Base-by-base conservation (phyloP, 2,888 invertebrate genomes). In the Cryptosula pallasiana region DNA sequence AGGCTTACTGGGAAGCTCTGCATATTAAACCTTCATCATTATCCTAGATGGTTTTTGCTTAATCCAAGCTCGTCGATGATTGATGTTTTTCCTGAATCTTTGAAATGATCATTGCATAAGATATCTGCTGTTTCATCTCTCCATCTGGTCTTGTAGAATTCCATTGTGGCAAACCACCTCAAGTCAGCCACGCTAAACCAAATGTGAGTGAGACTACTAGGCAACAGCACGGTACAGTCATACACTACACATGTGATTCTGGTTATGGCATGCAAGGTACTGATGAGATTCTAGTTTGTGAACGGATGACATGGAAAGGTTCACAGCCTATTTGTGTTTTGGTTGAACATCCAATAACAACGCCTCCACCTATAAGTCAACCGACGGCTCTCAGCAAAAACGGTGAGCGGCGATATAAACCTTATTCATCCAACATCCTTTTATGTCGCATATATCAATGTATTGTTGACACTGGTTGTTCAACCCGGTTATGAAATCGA, bases 181-280 rank as follows among this genome's bases (percentile, higher is more conserved):
- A 63, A 32, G 63, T 63, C 13, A 9, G 25, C 20, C 9, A 63
- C n/a, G 27, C 63, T n/a, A 27, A 34, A 32, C 32, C 27, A 32
- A 63, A 63, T 32, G 63, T 9, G 9, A 63, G 63, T 32, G 25
- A 32, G 5, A 55, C 13, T 25, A 63, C 32, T 16, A 63, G n/a
- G 32, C 63, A 63, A 5, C 63, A 63, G 32, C 63, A 63, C 32
- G 63, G 63, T 32, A 63, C 63, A 27, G 27, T 32, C 32, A 63
- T 63, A 32, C 63, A 63, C 25, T 63, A 63, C 32, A 25, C 5
- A 5, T 63, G 63, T 63, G 32, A 63, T 2, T 29, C 3, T 3
- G 63, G 63, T 32, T 63, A 63, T 63, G 32, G 5, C 32, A 20
- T 25, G 63, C 63, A 63, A 32, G 63, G 63, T 5, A 32, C 29